Evolutionary conservation across 2,797 vertebrate genomes (phyloP).

Genomic region (Labroides dimidiatus): DNA sequence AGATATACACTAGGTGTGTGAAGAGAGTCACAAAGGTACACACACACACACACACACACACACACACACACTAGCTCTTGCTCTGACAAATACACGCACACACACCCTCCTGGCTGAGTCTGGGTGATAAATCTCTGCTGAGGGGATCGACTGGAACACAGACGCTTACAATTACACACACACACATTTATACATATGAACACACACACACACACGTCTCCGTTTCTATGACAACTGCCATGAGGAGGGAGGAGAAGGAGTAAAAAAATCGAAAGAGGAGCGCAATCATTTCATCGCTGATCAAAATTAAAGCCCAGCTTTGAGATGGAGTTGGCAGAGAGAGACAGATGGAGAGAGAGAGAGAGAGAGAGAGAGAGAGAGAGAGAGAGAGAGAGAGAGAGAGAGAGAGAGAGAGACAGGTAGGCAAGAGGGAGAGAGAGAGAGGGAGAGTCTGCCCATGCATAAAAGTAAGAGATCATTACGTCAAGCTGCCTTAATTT

Average conservation of each 20-base stretch:
- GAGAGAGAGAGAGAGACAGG: slow-evolving; percentile 25
- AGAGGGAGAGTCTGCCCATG: slow-evolving; percentile 18
- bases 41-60: slow-evolving; percentile 18
- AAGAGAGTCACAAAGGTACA: slow-evolving; percentile 49
- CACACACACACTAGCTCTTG: slow-evolving; percentile 10
- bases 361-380: slow-evolving; percentile 25
- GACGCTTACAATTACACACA: slow-evolving; percentile 45
- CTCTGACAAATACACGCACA: not conserved
- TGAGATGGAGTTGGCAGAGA: slow-evolving; percentile 63
- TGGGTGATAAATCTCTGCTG: slow-evolving; percentile 89
- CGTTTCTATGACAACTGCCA: slow-evolving; percentile 90
- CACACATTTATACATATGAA: not conserved
- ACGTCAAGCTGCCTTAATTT: slow-evolving; percentile 53
- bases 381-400: slow-evolving; percentile 38
- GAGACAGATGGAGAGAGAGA: slow-evolving; percentile 50
- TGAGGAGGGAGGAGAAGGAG: slow-evolving; percentile 50
- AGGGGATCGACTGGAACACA: slow-evolving; percentile 86
- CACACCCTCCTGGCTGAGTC: slow-evolving; percentile 56
- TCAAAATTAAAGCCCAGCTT: slow-evolving; percentile 85
- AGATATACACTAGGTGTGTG: slow-evolving; percentile 53
- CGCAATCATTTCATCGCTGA: slow-evolving; percentile 86
- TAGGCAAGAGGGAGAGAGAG: not conserved
- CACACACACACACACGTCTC: slow-evolving; percentile 60
- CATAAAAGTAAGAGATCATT: slow-evolving; percentile 61
- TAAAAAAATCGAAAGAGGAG: slow-evolving; percentile 76